Evolutionary conservation across 2,888 invertebrate genomes (phyloP).

Genomic region (Portevinia maculata): DNA sequence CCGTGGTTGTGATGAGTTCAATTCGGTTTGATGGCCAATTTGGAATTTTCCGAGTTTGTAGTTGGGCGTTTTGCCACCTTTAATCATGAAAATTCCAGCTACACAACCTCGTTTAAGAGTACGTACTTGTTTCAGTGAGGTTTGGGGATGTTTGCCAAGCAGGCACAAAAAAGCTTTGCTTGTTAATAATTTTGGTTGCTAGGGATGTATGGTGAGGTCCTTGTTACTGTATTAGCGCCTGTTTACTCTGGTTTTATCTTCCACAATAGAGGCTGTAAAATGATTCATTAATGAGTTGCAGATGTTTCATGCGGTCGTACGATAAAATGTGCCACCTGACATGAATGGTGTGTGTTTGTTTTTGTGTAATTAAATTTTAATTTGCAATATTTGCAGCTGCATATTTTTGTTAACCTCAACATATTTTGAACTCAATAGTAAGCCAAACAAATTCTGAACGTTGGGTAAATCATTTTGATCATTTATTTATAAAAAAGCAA

Average conservation of each 20-base stretch:
- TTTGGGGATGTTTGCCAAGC: conserved; percentile 26
- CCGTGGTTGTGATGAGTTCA: conserved; percentile 54
- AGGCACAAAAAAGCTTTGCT: conserved; percentile 36
- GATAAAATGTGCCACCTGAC: conserved; percentile 37
- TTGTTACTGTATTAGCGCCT: conserved; percentile 20
- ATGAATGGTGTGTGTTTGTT: conserved; percentile 59
- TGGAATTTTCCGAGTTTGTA: conserved; percentile 53
- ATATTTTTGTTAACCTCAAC: conserved; percentile 5
- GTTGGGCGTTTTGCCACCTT: conserved; percentile 46
- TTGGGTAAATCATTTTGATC: too few relatives aligned
- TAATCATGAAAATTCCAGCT: conserved; percentile 53
- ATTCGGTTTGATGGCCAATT: conserved; percentile 71
- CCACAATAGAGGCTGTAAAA: conserved; percentile 37
- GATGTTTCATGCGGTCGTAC: conserved; percentile 45
- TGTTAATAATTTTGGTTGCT: conserved; percentile 37
- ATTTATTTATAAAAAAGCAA: too few relatives aligned
- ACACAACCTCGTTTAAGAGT: conserved; percentile 12
- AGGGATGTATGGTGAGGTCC: conserved; percentile 15
- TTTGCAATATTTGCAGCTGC: conserved; percentile 32
- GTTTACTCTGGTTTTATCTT: conserved; percentile 44
- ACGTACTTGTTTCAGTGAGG: not conserved
- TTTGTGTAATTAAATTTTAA: conserved; percentile 61
- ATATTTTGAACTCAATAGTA: too few relatives aligned
- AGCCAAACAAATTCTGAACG: too few relatives aligned
- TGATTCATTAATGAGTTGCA: conserved; percentile 65